These are phyloP conservation scores for Pomacea canaliculata DNA, from an alignment of 2,888 invertebrate species.

Conservation along the genomic window DNA sequence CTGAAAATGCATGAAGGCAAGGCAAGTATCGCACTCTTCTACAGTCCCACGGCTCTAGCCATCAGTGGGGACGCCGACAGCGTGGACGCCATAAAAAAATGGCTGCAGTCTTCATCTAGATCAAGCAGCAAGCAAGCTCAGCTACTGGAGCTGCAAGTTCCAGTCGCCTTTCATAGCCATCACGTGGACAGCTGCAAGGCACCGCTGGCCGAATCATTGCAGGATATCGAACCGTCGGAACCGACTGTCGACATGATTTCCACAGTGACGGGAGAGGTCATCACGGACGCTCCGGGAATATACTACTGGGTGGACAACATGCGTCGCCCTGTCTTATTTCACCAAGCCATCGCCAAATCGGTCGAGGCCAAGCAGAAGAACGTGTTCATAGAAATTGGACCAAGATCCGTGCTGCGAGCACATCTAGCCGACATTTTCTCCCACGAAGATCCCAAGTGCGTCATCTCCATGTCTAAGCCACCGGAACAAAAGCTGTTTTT, in stretches of 20 bases:
- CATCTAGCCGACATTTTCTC: slow-evolving; percentile 39
- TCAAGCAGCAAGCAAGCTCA: slow-evolving; percentile 17
- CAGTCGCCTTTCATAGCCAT: slow-evolving; percentile 55
- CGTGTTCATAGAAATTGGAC: slow-evolving; percentile 56
- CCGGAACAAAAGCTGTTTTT: slow-evolving; percentile 31
- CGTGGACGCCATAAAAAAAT: slow-evolving; percentile 33
- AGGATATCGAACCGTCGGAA: slow-evolving; percentile 23
- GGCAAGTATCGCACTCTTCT: slow-evolving; percentile 38
- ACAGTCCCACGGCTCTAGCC: slow-evolving; percentile 35
- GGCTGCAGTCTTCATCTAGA: slow-evolving; percentile 13
- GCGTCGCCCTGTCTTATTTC: slow-evolving; percentile 46
- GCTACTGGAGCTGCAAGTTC: slow-evolving; percentile 39
- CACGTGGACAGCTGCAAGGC: slow-evolving; percentile 38
- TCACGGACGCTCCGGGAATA: slow-evolving; percentile 26
- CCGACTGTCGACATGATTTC: slow-evolving; percentile 41
- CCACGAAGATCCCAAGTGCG: slow-evolving; percentile 21
- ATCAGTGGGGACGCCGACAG: slow-evolving; percentile 41
- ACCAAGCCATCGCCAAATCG: slow-evolving; percentile 37
- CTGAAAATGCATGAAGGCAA: slow-evolving; percentile 25
- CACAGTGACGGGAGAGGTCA: slow-evolving; percentile 44
- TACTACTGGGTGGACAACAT: slow-evolving; percentile 55
- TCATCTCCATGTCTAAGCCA: slow-evolving; percentile 35
- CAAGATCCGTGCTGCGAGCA: slow-evolving; percentile 45
- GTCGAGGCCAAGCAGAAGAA: slow-evolving; percentile 27
- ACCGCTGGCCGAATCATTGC: slow-evolving; percentile 33